Base-by-base conservation (phyloP, 2,797 vertebrate genomes). In the Phoeniculus purpureus region DNA sequence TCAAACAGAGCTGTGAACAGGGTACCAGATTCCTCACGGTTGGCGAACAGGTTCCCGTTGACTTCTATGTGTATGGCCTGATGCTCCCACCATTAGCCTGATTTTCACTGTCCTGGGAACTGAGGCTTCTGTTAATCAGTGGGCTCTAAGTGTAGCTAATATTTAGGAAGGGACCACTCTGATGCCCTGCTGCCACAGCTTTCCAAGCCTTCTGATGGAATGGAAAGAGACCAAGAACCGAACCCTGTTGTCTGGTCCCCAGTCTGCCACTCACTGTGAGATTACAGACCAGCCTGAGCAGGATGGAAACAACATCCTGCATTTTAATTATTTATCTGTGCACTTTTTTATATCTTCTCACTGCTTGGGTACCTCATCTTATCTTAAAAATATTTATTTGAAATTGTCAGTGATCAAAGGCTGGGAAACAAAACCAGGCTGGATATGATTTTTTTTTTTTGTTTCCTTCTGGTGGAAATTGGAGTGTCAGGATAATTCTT, bases 311-410 rank as follows among this genome's bases (percentile, higher is more conserved):
- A 75, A 89, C 77, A 91, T 94, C 84, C 84, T 84, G 94, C 94
- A 94, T 95, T 96, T 96, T 97, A 96, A 97, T 97, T 97, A 97
- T 96, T 96, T 96, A 95, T 95, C 47, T 94, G 62, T 90, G 81
- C 76, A 85, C 85, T 95, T 87, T 66, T 88, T 91, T 91, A 86
- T 93, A 88, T 93, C 96, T 94, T 91, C 70, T 93, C 59, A 76
- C 88, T 95, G 92, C 96, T 95, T 89, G 93, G 93, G 85, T 96
- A 96, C 96, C 96, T 96, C 95, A 85, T 97, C 91, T 97, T 95
- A 93, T 93, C 94, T 96, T 96, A 97, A 97, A 97, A 97, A 97
- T 96, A 96, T 97, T 96, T 97, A 97, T 97, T 96, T 97, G 95
- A 97, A 97, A 98, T 97, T 95, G 93, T 95, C 96, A 93, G 87